A percentile compares a stretch with the other conserved stretches of the same genome.
phyloP scores from a whole-genome alignment of 2,113 vertebrate genomes.

The Dipodomys ordii region DNA sequence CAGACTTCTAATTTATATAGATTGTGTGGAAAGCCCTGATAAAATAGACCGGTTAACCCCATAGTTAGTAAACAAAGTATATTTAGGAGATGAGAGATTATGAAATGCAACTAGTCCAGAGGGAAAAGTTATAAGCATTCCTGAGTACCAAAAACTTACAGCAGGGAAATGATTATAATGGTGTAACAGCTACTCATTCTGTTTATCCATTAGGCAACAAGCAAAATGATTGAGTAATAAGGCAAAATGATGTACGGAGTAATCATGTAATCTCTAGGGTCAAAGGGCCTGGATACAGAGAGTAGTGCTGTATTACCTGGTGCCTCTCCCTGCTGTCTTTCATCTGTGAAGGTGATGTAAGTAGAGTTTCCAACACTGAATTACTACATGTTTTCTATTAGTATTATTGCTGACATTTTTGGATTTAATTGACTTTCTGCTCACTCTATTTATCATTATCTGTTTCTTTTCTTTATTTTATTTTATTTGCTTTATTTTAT shows the following conservation, averaged over 20 bases:
- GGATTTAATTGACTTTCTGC: not conserved
- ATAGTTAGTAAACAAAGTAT: not conserved
- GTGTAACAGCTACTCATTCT: not conserved
- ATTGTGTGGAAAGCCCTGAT: not conserved
- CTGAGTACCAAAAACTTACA: not conserved
- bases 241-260: not conserved
- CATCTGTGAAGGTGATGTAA: not conserved
- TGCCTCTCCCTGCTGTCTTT: not conserved
- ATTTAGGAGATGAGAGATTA: conserved; percentile 31
- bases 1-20: not conserved
- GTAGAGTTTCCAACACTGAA: not conserved
- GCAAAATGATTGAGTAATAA: not conserved
- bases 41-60: not conserved
- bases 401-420: not conserved
- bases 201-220: conserved; percentile 48
- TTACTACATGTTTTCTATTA: too few relatives aligned
- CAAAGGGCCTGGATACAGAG: not conserved
- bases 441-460: conserved; percentile 22
- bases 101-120: not conserved
- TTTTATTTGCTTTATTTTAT: conserved; percentile 17
- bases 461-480: conserved; percentile 23
- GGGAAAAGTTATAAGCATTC: conserved; percentile 27
- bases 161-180: not conserved
- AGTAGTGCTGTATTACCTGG: too few relatives aligned
- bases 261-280: not conserved